These are phyloP conservation scores for Neria commutata DNA, from an alignment of 2,888 invertebrate species.

Conservation along the genomic window DNA sequence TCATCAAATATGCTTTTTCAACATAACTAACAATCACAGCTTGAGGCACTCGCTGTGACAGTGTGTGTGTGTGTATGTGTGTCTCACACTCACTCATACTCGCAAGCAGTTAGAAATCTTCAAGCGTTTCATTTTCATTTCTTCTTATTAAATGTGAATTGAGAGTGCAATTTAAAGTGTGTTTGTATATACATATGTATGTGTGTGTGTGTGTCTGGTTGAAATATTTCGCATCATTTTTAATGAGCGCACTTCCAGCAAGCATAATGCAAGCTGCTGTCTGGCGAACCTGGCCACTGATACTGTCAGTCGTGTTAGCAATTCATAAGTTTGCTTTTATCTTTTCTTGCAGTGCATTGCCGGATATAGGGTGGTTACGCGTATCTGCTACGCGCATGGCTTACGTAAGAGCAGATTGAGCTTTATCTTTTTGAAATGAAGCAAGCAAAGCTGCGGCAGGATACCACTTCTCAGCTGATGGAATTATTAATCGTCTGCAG, in stretches of 20 bases:
- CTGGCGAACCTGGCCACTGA: too few species aligned
- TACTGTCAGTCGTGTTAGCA: too few species aligned
- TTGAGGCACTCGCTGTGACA: neutral
- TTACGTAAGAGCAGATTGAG: too few species aligned
- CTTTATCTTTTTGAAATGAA: too few species aligned
- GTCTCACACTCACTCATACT: neutral
- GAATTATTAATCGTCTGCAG: too few species aligned
- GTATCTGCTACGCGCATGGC: too few species aligned
- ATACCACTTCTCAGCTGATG: too few species aligned
- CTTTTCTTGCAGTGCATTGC: neutral
- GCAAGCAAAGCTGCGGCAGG: too few species aligned
- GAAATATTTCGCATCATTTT: neutral
- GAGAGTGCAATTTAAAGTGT: neutral
- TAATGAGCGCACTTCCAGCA: neutral
- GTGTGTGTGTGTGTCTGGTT: neutral
- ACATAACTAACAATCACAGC: conserved; percentile 5
- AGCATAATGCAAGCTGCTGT: neutral
- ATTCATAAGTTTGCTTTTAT: neutral
- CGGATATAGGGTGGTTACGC: neutral
- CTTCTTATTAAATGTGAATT: neutral
- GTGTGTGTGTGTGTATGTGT: too few species aligned
- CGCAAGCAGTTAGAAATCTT: neutral
- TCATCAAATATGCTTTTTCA: conserved; percentile 22
- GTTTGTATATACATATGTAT: neutral
- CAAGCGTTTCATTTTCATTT: neutral